Conservation (phyloP, 2,888 invertebrate species). For the Sarcophaga subvicina region DNA sequence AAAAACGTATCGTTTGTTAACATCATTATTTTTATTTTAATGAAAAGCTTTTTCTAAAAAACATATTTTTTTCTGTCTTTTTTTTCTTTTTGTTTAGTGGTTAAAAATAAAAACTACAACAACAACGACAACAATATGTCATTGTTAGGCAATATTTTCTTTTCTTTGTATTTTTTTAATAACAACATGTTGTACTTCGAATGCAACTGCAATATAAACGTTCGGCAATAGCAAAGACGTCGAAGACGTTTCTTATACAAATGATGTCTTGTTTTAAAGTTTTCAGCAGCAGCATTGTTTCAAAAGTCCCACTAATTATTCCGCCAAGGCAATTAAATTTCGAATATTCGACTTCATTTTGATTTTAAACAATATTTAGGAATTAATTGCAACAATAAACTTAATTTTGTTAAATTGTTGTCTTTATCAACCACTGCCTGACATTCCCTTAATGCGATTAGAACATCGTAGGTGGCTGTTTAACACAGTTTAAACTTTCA, state of each 20-base stretch:
- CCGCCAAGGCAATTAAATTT: too few relatives aligned
- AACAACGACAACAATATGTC: constrained; percentile 41
- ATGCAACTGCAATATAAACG: not conserved
- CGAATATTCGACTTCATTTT: too few relatives aligned
- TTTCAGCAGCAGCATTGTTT: constrained; percentile 35
- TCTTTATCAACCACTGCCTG: too few relatives aligned
- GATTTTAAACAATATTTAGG: too few relatives aligned
- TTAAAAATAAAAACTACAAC: not conserved
- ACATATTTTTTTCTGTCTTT: not conserved
- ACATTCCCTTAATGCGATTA: too few relatives aligned
- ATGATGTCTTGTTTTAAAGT: not conserved
- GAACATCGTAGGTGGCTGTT: too few relatives aligned
- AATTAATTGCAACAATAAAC: too few relatives aligned
- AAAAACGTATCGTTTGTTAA: constrained; percentile 51
- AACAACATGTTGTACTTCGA: constrained; percentile 21
- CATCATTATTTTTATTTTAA: constrained; percentile 63
- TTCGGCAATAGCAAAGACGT: too few relatives aligned
- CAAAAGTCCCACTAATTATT: not conserved
- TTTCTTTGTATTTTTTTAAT: not conserved
- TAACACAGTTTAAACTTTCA: too few relatives aligned
- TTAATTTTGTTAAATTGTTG: too few relatives aligned
- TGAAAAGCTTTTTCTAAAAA: constrained; percentile 20
- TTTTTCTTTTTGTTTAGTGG: too few relatives aligned
- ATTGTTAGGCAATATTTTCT: constrained; percentile 4
- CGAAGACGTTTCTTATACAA: too few relatives aligned